Conservation (phyloP, 2,113 vertebrate genomes). For the Excalfactoria chinensis region DNA sequence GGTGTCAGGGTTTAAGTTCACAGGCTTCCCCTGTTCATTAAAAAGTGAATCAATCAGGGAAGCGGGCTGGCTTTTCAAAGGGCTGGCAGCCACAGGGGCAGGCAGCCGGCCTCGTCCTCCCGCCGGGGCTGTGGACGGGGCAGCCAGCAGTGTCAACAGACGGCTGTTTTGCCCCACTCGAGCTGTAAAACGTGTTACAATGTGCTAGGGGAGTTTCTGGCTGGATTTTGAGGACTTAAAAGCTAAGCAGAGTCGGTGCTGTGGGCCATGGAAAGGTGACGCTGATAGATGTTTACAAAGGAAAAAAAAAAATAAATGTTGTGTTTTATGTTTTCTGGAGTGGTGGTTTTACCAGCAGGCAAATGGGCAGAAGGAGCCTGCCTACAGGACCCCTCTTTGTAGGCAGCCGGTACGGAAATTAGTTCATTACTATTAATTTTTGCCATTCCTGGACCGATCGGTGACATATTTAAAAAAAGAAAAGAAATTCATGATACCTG, state of each 20-base stretch:
- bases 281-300: conserved; percentile 59
- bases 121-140: conserved; percentile 17
- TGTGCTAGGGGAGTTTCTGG: conserved; percentile 60
- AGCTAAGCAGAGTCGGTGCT: conserved; percentile 50
- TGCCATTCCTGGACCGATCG: conserved; percentile 69
- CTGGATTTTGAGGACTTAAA: conserved; percentile 63
- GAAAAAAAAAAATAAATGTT: conserved; percentile 26
- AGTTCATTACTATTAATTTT: conserved; percentile 78
- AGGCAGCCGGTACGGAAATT: conserved; percentile 77
- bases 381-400: conserved; percentile 70
- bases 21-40: conserved; percentile 74
- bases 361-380: conserved; percentile 68
- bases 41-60: conserved; percentile 72
- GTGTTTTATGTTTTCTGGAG: conserved; percentile 55
- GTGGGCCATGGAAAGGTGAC: conserved; percentile 57
- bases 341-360: conserved; percentile 63
- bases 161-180: conserved; percentile 36
- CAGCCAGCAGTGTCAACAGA: conserved; percentile 36
- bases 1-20: conserved; percentile 63
- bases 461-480: conserved; percentile 48
- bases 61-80: conserved; percentile 75
- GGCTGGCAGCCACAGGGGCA: conserved; percentile 56
- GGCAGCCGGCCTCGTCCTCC: conserved; percentile 38
- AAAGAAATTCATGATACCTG: conserved; percentile 32
- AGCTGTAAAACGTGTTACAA: conserved; percentile 73